Evolutionary conservation across 1,140 invertebrate species (phyloP), one percentile per base, ranked within the genome.

Genomic region (Lordiphosa stackelbergi): DNA sequence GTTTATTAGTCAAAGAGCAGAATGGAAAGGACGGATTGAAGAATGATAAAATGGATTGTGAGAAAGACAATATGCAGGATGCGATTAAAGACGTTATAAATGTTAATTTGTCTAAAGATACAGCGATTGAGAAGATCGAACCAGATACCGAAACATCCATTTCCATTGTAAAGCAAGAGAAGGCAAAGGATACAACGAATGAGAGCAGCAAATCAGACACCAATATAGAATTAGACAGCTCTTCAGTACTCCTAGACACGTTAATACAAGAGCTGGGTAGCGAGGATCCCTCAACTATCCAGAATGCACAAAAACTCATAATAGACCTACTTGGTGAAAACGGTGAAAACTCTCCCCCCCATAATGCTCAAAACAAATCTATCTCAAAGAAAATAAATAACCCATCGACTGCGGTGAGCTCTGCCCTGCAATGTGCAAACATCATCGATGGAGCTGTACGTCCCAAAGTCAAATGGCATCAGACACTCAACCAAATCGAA

Each of bases 401-500:
- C 1, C 7, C 4, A 6, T 8, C 11, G 31, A 7, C 37, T 1
- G 10, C 12, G 2, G 35, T 43, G 11, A 8, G 10, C 4, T 8
- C 37, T 5, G 53, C 49, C 4, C 8, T 77, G 4, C 24, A 42
- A 37, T 62, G 46, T 22, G 42, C 42, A 3, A 4, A 0, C 4
- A 41, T 46, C 9, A 24, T 35, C 1, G 57, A 40, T 3, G 59
- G 36, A 11, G 31, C 53, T 5, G 68, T 65, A 5, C 47, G 62
- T 37, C 75, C 75, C 2, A 59, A 47, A 35, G 72, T 83, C 3
- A 63, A 42, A 5, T 81, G 75, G 75, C 41, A 69, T 37, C 75
- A 81, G 57, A 72, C 59, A 5, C 16, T 35, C 3, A 5, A 22
- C 22, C 58, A 72, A 1, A 62, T 81, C 3, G 59, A 53, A 2